Base-by-base conservation (phyloP, 2,797 vertebrate genomes). In the Gila robusta region DNA sequence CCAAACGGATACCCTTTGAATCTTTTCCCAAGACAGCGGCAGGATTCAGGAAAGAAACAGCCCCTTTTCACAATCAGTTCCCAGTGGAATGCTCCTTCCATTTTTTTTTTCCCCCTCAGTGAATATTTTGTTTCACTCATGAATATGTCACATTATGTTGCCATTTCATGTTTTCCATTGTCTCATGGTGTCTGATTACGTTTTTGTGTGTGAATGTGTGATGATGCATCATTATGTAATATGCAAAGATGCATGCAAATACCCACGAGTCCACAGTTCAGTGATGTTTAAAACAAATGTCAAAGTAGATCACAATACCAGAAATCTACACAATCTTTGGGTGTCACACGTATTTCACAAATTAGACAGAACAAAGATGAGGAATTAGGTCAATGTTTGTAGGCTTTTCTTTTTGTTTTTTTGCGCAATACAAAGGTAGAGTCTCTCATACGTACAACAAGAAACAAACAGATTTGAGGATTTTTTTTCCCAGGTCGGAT, bases 351-450 rank as follows among this genome's bases (percentile, higher is more conserved):
- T 14, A 32, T 59, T 59, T 47, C 26, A 64, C 21, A 62, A 73
- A 83, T 64, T 21, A 59, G 16, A 59, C 49, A 5, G 47, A 16
- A 76, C 26, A 26, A 66, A 52, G 28, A 76, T 26, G 41, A 76
- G 56, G 56, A 47, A 76, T 76, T 83, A 37, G 32, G 82, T 32
- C 81, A 21, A n/a, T 56, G 49, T 21, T 81, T 81, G 67, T 59
- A 35, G 2, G 69, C 81, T 44, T 62, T 74, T 47, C n/a, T 59
- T 83, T 49, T 49, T 6, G 4, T 49, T 49, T 49, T 49, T 83
- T n/a, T 41, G 10, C 4, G 35, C 39, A 17, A 3, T 6, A 74
- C 28, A n/a, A 66, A 64, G 39, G 39, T 47, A 47, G 35, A 71
- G 52, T 62, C 54, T 73, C 54, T 82, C 21, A 17, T 47, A 69